These are phyloP conservation scores for Esox masquinongy DNA, from an alignment of 2,797 vertebrate genomes.

Conservation along the genomic window DNA sequence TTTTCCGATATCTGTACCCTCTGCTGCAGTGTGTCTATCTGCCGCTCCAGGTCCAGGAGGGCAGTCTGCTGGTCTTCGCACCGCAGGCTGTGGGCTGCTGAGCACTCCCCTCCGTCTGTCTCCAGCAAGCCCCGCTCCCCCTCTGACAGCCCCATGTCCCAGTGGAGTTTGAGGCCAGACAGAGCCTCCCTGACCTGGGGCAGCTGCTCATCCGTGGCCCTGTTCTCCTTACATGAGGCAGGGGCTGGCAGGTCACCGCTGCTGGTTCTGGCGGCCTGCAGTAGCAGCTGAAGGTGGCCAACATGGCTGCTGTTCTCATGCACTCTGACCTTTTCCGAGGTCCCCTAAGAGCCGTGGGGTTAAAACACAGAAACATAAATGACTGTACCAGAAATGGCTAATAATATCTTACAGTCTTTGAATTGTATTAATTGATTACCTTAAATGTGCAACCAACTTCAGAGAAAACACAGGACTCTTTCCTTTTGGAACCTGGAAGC, in stretches of 20 bases:
- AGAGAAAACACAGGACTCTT: constrained; percentile 71
- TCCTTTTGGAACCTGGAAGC: constrained; percentile 30
- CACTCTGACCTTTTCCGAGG: constrained; percentile 67
- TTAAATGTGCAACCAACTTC: constrained; percentile 77
- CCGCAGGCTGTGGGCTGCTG: constrained; percentile 37
- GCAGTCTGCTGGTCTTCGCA: constrained; percentile 38
- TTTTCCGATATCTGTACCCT: constrained; percentile 82
- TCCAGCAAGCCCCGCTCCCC: constrained; percentile 39
- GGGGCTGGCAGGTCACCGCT: constrained; percentile 52
- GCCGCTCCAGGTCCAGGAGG: constrained; percentile 50
- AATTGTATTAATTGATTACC: constrained; percentile 61
- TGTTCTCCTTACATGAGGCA: not conserved
- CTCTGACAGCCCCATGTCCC: constrained; percentile 47
- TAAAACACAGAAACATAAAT: not conserved
- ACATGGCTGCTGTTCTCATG: constrained; percentile 69
- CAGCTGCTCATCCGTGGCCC: constrained; percentile 5
- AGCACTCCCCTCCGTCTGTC: constrained; percentile 11
- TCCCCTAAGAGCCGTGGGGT: constrained; percentile 65
- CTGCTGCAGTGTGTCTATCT: constrained; percentile 75
- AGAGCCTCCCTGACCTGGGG: constrained; percentile 42
- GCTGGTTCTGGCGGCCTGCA: constrained; percentile 60
- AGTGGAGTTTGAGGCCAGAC: constrained; percentile 40
- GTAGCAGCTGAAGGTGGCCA: constrained; percentile 73
- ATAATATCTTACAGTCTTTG: not conserved
- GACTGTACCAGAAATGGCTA: not conserved